These are phyloP conservation scores for Xiphorhynchus erythropygius DNA, from an alignment of 2,797 vertebrate genomes.

Conservation along the genomic window DNA sequence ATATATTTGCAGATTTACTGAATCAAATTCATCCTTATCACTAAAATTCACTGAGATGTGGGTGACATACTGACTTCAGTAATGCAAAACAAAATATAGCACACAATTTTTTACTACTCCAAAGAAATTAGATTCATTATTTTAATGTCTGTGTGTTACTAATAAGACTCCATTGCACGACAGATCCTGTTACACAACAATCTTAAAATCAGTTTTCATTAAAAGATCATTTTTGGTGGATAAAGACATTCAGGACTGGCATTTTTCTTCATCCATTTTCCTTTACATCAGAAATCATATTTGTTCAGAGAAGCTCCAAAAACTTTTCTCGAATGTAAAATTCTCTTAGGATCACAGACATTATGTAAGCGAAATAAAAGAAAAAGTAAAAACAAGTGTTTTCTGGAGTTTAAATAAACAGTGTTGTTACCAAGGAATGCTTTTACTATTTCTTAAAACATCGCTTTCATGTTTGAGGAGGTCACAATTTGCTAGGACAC, in stretches of 20 bases:
- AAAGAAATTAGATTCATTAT: neutral
- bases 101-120: neutral
- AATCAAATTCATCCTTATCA: neutral
- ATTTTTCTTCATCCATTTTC: neutral
- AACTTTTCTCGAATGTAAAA: neutral
- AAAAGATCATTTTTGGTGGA: neutral
- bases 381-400: neutral
- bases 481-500: constrained; percentile 14
- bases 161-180: neutral
- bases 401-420: constrained; percentile 14
- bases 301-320: neutral
- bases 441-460: constrained; percentile 23
- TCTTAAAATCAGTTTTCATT: neutral
- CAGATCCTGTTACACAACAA: neutral
- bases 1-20: neutral
- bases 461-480: neutral
- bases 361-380: neutral
- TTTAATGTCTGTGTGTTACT: neutral
- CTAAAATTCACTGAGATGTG: neutral
- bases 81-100: neutral
- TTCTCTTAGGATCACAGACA: neutral
- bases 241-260: neutral
- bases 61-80: neutral
- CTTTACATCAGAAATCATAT: neutral
- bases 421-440: constrained; percentile 1